phyloP scores from a whole-genome alignment of 2,797 vertebrate species.

The Sphaeramia orbicularis region DNA sequence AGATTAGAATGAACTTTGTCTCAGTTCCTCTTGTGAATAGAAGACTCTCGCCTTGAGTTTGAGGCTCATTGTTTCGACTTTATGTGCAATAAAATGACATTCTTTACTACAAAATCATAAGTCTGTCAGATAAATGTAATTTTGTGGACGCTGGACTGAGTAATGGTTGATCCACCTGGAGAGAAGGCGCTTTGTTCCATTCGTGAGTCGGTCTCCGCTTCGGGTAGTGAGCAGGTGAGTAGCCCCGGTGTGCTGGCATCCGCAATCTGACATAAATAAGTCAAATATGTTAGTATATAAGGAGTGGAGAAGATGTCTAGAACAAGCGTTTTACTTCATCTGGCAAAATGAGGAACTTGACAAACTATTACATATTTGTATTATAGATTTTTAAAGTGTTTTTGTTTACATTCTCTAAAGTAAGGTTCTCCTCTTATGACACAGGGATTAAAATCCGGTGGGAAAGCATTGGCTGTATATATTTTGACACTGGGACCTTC shows the following conservation, averaged over 20 bases:
- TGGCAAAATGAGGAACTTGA: conserved; percentile 21
- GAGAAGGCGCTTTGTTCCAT: background rate
- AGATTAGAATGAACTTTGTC: conserved; percentile 78
- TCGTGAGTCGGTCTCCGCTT: background rate
- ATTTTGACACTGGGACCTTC: conserved; percentile 12
- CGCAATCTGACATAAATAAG: background rate
- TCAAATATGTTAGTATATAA: background rate
- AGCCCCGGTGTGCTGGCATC: background rate
- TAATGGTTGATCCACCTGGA: too few relatives aligned
- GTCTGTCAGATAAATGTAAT: too few relatives aligned
- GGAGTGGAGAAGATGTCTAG: rapidly evolving
- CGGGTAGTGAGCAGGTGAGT: conserved; percentile 57
- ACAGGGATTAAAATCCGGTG: conserved; percentile 15
- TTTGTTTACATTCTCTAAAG: background rate
- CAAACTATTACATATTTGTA: too few relatives aligned
- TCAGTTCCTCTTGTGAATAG: conserved; percentile 60
- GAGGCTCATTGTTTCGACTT: background rate
- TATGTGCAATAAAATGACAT: too few relatives aligned
- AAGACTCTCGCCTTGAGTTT: background rate
- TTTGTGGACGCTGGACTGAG: rapidly evolving
- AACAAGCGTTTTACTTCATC: rapidly evolving
- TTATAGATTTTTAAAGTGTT: background rate
- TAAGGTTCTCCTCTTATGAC: background rate
- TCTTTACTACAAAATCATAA: too few relatives aligned
- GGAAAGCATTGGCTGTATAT: conserved; percentile 15